A percentile compares a stretch with the other conserved stretches of the same genome.
phyloP scores from a whole-genome alignment of 2,797 vertebrate genomes.

The Chiloscyllium punctatum region DNA sequence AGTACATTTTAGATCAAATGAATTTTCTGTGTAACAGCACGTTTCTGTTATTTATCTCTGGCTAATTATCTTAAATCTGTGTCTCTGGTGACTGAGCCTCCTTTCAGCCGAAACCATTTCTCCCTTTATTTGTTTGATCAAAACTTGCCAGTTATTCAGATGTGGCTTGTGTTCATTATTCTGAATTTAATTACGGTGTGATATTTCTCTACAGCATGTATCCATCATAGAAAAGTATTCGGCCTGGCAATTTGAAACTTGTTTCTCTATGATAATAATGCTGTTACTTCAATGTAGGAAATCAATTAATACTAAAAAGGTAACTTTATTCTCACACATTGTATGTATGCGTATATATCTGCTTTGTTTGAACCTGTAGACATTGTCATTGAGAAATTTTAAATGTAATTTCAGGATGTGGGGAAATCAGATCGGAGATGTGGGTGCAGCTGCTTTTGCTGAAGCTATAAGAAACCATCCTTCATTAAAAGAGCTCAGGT shows the following conservation, averaged over 20 bases:
- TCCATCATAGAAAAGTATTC: neutral
- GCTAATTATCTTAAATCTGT: neutral
- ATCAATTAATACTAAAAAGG: neutral
- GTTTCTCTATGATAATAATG: neutral
- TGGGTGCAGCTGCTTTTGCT: constrained; percentile 82
- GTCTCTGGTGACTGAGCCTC: neutral
- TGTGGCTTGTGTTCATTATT: neutral
- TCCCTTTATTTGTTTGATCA: neutral
- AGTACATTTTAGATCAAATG: neutral
- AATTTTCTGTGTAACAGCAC: neutral
- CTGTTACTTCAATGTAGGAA: too few species aligned
- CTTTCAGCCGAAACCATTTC: neutral
- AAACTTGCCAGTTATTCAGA: neutral
- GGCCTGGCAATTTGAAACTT: neutral
- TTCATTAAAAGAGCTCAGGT: constrained; percentile 77
- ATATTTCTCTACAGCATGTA: neutral
- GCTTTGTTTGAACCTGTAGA: neutral
- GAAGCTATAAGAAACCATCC: constrained; percentile 77
- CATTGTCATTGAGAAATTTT: neutral
- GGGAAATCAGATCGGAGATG: constrained; percentile 83
- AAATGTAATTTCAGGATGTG: constrained; percentile 71
- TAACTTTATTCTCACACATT: neutral
- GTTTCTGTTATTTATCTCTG: neutral
- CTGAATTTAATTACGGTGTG: neutral
- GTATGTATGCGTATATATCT: neutral